These are phyloP conservation scores for Penaeus chinensis DNA, from an alignment of 1,140 invertebrate species.

Conservation along the genomic window DNA sequence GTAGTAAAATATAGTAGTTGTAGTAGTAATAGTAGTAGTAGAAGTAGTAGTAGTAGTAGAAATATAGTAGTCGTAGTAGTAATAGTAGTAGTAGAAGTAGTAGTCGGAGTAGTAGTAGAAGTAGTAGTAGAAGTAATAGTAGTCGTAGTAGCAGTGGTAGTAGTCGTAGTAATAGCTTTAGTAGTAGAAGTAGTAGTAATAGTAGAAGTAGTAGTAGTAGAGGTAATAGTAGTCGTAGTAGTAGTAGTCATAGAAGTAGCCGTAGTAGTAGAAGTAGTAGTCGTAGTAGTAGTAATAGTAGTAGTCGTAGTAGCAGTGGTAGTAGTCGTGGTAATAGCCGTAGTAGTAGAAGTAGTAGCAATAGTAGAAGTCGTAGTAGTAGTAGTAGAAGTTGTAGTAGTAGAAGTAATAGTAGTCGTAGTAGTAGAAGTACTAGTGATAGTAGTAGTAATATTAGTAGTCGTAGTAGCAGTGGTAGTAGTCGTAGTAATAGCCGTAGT, in stretches of 20 bases:
- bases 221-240: background rate
- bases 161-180: background rate
- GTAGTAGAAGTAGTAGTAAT: slow-evolving; percentile 17
- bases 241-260: background rate
- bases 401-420: no score
- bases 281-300: background rate
- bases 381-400: no score
- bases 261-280: background rate
- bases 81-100: background rate
- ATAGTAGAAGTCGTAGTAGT: no score
- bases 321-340: background rate
- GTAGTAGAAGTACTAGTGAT: background rate
- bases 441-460: background rate
- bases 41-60: background rate
- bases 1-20: background rate
- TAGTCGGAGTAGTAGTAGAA: background rate
- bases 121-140: background rate
- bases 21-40: background rate
- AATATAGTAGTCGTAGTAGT: background rate
- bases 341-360: no score
- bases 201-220: background rate
- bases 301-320: background rate
- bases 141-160: slow-evolving; percentile 6
- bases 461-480: background rate
- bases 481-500: background rate